These are phyloP conservation scores for Phortica variegata DNA, from an alignment of 1,140 invertebrate species.

Conservation along the genomic window DNA sequence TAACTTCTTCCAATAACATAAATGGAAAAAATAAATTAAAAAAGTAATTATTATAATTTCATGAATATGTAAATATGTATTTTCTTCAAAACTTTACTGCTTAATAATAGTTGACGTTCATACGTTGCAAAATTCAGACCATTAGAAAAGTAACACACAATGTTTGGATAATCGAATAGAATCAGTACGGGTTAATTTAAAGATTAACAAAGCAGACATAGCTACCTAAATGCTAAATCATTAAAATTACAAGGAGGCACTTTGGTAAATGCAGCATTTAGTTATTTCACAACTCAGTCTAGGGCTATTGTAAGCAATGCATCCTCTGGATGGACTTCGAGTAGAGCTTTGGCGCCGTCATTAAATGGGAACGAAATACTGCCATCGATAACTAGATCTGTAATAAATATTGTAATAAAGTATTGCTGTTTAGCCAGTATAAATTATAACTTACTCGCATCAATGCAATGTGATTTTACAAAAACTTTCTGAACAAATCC, in stretches of 20 bases:
- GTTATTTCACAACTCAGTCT: slow-evolving; percentile 39
- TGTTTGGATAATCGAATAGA: slow-evolving; percentile 32
- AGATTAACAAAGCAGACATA: slow-evolving; percentile 34
- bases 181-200: too few relatives aligned
- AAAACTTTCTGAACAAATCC: slow-evolving; percentile 71
- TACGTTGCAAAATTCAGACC: slow-evolving; percentile 29
- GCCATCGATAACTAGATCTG: slow-evolving; percentile 92
- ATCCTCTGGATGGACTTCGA: slow-evolving; percentile 86
- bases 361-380: slow-evolving; percentile 93
- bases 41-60: slow-evolving; percentile 21
- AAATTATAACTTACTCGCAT: slow-evolving; percentile 66
- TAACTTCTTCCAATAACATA: too few relatives aligned
- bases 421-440: background rate
- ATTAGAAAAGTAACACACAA: too few relatives aligned
- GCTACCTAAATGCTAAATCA: slow-evolving; percentile 2
- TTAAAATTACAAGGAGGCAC: slow-evolving; percentile 17
- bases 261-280: slow-evolving; percentile 8
- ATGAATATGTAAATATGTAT: slow-evolving; percentile 6
- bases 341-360: slow-evolving; percentile 82
- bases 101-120: slow-evolving; percentile 36
- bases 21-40: slow-evolving; percentile 12
- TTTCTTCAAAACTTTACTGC: slow-evolving; percentile 17
- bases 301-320: slow-evolving; percentile 79
- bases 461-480: slow-evolving; percentile 87
- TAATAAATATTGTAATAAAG: background rate